Conservation (phyloP, 2,797 vertebrate genomes). For the Rallus crepitans region DNA sequence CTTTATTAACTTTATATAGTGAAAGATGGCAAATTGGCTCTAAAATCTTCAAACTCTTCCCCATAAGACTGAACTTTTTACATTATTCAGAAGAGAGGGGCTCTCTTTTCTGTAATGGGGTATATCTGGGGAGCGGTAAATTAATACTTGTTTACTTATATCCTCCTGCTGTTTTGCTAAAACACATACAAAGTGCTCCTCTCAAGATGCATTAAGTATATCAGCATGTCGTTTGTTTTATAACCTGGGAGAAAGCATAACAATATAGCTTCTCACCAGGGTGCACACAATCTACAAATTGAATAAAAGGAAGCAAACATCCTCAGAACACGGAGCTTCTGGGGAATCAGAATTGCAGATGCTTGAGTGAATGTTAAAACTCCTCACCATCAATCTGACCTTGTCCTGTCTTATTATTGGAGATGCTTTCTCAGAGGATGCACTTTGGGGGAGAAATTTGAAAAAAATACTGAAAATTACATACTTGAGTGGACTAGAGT, state of each 20-base stretch:
- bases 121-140: constrained; percentile 46
- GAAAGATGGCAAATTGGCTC: constrained; percentile 34
- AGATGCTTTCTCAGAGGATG: background rate
- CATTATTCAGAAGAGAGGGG: constrained; percentile 18
- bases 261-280: constrained; percentile 59
- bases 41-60: constrained; percentile 22
- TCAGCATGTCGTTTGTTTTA: constrained; percentile 57
- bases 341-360: constrained; percentile 59
- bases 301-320: constrained; percentile 64
- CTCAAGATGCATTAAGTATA: constrained; percentile 59
- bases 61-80: constrained; percentile 4
- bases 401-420: background rate
- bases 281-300: constrained; percentile 37
- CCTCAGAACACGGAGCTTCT: constrained; percentile 38
- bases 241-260: constrained; percentile 52
- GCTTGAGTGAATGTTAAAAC: constrained; percentile 51
- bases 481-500: background rate
- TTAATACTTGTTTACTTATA: constrained; percentile 74
- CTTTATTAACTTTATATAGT: constrained; percentile 24
- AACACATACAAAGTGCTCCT: constrained; percentile 41
- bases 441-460: background rate
- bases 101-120: constrained; percentile 46
- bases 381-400: background rate
- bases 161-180: constrained; percentile 60
- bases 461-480: background rate